A percentile compares a stretch with the other conserved stretches of the same genome.
Conservation (phyloP, 2,888 invertebrate genomes). For the Aspidapion aeneum region DNA sequence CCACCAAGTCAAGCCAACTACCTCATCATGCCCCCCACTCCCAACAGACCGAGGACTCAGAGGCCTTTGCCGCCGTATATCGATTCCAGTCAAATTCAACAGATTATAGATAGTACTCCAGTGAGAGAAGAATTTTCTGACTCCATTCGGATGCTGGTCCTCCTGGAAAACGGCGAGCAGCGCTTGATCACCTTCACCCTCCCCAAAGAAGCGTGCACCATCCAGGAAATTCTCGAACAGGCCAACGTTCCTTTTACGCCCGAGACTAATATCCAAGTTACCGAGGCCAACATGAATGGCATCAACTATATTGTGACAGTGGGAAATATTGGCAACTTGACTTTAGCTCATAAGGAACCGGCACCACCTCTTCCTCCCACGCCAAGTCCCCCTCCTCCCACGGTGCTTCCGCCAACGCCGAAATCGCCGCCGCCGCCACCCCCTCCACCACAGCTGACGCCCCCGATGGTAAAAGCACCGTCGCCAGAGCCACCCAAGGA, state of each 20-base stretch:
- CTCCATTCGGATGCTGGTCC: conserved; percentile 77
- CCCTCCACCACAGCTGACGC: conserved; percentile 9
- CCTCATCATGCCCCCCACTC: conserved; percentile 36
- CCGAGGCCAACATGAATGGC: conserved; percentile 68
- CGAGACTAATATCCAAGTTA: conserved; percentile 70
- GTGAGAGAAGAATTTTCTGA: conserved; percentile 55
- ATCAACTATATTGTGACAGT: conserved; percentile 79
- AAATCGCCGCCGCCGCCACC: conserved; percentile 10
- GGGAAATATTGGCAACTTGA: conserved; percentile 44
- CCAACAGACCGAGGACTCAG: conserved; percentile 31
- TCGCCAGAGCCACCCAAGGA: conserved; percentile 54
- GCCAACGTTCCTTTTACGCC: conserved; percentile 67
- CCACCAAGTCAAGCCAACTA: conserved; percentile 34
- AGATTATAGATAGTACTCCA: conserved; percentile 48
- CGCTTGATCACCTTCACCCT: conserved; percentile 78
- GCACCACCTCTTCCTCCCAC: neutral
- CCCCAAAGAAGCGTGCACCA: conserved; percentile 78
- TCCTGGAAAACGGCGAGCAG: conserved; percentile 74
- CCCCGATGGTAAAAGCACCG: conserved; percentile 22
- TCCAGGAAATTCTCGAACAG: conserved; percentile 78
- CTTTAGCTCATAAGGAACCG: conserved; percentile 12
- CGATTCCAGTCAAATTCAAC: conserved; percentile 42
- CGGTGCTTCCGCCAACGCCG: neutral
- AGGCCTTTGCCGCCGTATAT: conserved; percentile 40
- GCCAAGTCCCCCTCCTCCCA: neutral